phyloP scores from a whole-genome alignment of 2,113 vertebrate species.

The Rostratula benghalensis region DNA sequence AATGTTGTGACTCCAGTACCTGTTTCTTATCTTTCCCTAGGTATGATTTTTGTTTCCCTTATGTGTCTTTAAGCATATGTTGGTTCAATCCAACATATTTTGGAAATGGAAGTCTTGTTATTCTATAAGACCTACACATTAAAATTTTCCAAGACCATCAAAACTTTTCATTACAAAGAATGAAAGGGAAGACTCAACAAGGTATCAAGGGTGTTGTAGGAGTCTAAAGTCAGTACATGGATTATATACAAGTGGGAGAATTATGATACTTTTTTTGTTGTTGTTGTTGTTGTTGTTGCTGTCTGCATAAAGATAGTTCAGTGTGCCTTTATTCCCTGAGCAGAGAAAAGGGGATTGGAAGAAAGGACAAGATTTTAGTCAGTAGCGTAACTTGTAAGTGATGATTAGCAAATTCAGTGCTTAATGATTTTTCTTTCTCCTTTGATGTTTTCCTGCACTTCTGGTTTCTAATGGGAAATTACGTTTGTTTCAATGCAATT shows the following conservation, averaged over 20 bases:
- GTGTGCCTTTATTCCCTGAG: background rate
- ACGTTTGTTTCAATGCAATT: conserved; percentile 4
- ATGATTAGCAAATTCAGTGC: conserved; percentile 26
- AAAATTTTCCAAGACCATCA: background rate
- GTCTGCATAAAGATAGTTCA: background rate
- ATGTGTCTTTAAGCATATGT: background rate
- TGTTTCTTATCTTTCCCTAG: background rate
- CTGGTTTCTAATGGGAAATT: conserved; percentile 9
- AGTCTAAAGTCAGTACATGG: background rate
- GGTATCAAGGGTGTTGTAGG: background rate
- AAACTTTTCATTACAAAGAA: background rate
- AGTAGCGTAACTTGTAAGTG: background rate
- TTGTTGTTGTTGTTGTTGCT: background rate
- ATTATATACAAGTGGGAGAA: background rate
- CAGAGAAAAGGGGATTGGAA: background rate
- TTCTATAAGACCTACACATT: background rate
- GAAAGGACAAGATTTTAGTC: background rate
- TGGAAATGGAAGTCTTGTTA: background rate
- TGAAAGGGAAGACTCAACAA: background rate
- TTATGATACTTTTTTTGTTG: background rate
- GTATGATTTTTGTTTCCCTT: background rate
- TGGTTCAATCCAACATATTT: background rate
- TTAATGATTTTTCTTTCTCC: conserved; percentile 39
- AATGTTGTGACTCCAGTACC: background rate
- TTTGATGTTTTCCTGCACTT: conserved; percentile 19